These are phyloP conservation scores for Meloidogyne chitwoodi DNA, from an alignment of 1,140 invertebrate genomes.

Conservation along the genomic window DNA sequence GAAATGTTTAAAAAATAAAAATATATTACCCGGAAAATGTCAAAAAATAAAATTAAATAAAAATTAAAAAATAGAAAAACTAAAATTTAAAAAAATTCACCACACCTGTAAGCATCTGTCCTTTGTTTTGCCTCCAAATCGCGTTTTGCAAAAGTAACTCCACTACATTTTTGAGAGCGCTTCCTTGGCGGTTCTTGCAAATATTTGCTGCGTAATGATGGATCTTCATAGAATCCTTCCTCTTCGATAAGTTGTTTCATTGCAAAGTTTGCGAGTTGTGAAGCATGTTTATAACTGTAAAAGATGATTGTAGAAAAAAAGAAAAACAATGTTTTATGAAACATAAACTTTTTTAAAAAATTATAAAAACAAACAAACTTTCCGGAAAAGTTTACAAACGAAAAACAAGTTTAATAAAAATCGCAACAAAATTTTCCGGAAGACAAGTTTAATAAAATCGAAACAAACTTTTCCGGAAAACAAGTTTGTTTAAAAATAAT, in stretches of 20 bases:
- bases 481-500: background rate
- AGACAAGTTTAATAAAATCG: too few species aligned
- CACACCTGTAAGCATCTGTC: constrained; percentile 70
- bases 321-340: too few species aligned
- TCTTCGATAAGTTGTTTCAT: constrained; percentile 90
- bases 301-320: background rate
- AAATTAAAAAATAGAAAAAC: background rate
- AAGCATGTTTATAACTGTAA: constrained; percentile 73
- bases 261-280: constrained; percentile 90
- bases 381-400: too few species aligned
- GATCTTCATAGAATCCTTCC: constrained; percentile 79
- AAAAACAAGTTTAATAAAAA: too few species aligned
- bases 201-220: constrained; percentile 74
- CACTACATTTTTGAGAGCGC: constrained; percentile 29
- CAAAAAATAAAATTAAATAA: constrained; percentile 51
- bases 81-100: constrained; percentile 6
- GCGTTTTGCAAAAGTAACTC: constrained; percentile 68
- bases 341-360: too few species aligned
- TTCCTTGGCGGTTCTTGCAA: constrained; percentile 64
- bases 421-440: too few species aligned
- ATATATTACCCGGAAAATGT: too few species aligned
- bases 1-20: background rate
- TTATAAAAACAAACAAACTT: too few species aligned
- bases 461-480: too few species aligned
- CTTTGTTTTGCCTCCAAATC: constrained; percentile 89